phyloP scores from a whole-genome alignment of 2,888 invertebrate genomes.

The Osmoderma eremita region DNA sequence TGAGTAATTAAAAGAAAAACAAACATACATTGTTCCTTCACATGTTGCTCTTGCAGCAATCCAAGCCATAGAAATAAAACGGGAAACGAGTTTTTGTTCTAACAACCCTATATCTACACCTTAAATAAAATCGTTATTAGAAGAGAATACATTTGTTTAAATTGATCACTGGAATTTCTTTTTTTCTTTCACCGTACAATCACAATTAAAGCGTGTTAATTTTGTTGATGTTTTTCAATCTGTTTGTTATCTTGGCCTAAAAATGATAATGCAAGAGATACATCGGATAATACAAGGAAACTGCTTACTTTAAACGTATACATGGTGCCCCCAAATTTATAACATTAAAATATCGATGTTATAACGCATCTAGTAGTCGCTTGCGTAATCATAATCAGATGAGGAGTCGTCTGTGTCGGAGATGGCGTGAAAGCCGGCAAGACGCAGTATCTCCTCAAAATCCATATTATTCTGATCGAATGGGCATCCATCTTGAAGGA shows the following conservation, averaged over 20 bases:
- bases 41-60: too few species aligned
- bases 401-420: constrained; percentile 70
- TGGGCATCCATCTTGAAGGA: constrained; percentile 35
- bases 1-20: too few species aligned
- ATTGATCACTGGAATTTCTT: too few species aligned
- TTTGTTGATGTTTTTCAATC: constrained; percentile 17
- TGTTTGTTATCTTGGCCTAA: constrained; percentile 9
- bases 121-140: constrained; percentile 1
- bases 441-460: constrained; percentile 39
- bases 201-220: constrained; percentile 31
- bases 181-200: background rate
- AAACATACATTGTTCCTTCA: too few species aligned
- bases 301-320: constrained; percentile 38
- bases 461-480: constrained; percentile 32
- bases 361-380: constrained; percentile 32
- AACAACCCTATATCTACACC: too few species aligned
- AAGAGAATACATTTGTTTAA: background rate
- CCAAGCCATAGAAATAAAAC: too few species aligned
- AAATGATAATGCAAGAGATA: constrained; percentile 25
- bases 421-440: constrained; percentile 68
- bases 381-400: constrained; percentile 63
- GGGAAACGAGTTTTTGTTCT: too few species aligned
- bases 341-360: constrained; percentile 34
- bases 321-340: constrained; percentile 37
- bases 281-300: constrained; percentile 25